Base-by-base conservation (phyloP, 1,140 invertebrate genomes). In the Melanaphis sacchari region DNA sequence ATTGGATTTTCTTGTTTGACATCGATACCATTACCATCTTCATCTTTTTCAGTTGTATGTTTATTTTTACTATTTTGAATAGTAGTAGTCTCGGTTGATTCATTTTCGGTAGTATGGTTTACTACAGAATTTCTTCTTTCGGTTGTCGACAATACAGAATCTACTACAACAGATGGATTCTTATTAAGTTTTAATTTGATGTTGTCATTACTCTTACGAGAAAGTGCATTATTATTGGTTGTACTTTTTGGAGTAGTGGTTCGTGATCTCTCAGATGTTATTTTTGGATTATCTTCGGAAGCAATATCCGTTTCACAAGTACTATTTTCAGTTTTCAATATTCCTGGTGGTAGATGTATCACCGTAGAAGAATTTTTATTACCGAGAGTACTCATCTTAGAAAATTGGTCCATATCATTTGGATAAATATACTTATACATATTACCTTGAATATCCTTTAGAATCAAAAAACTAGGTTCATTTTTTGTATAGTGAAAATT, bases 351-450 rank as follows among this genome's bases (percentile, higher is more conserved):
- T n/a, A 76, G 15, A 18, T 76, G 59, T 76, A 76, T 76, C 59
- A 76, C 59, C 31, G 59, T 76, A 76, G 59, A n/a, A 76, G 59
- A 76, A n/a, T 76, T 76, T 76, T 76, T 76, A 76, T 76, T 76
- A 76, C 59, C 59, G 31, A 76, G 59, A 76, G 59, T 76, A 76
- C 59, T 76, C 59, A 76, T 76, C 31, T 76, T 76, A 76, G 59
- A 76, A 76, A 76, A 76, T 76, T 76, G 59, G 59, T 76, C 31
- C 59, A 76, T 76, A 76, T 76, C 59, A 76, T 76, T 76, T 76
- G 59, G 59, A 18, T 76, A 76, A 76, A 76, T 76, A 76, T 76
- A 76, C 15, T 76, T 76, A n/a, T 76, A 76, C 59, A 15, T 76
- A 76, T 76, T 76, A 76, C 59, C 59, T 0, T n/a, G 15, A 36